These are phyloP conservation scores for Microctonus aethiopoides DNA, from an alignment of 2,888 invertebrate genomes.

Conservation along the genomic window DNA sequence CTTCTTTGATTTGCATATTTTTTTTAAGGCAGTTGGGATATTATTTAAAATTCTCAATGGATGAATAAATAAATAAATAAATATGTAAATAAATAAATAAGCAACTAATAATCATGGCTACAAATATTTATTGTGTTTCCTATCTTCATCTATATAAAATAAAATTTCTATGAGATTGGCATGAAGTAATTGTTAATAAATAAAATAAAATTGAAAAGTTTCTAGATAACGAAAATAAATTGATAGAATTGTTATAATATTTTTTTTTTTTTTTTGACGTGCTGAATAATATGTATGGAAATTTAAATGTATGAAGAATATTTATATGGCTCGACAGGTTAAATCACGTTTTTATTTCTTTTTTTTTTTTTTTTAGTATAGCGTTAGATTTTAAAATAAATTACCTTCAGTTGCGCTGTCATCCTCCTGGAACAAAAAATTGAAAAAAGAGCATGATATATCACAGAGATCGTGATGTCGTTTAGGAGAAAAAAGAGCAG, in stretches of 20 bases:
- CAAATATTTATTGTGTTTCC: neutral
- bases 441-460: neutral
- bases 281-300: neutral
- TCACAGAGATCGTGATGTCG: neutral
- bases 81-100: too few relatives aligned
- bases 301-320: neutral
- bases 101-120: neutral
- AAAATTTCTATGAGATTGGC: neutral
- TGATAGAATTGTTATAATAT: too few relatives aligned
- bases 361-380: too few relatives aligned
- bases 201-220: neutral
- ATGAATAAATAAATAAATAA: too few relatives aligned
- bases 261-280: too few relatives aligned
- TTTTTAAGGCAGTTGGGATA: neutral
- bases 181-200: neutral
- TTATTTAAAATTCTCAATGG: neutral
- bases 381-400: conserved; percentile 21
- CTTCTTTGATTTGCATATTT: too few relatives aligned
- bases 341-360: neutral
- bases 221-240: neutral
- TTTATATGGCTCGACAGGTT: neutral
- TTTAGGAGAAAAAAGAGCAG: neutral
- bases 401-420: conserved; percentile 56
- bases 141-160: too few relatives aligned
- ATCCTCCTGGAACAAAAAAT: conserved; percentile 53